These are phyloP conservation scores for Vireo altiloquus DNA, from an alignment of 2,113 vertebrate genomes.

Conservation along the genomic window DNA sequence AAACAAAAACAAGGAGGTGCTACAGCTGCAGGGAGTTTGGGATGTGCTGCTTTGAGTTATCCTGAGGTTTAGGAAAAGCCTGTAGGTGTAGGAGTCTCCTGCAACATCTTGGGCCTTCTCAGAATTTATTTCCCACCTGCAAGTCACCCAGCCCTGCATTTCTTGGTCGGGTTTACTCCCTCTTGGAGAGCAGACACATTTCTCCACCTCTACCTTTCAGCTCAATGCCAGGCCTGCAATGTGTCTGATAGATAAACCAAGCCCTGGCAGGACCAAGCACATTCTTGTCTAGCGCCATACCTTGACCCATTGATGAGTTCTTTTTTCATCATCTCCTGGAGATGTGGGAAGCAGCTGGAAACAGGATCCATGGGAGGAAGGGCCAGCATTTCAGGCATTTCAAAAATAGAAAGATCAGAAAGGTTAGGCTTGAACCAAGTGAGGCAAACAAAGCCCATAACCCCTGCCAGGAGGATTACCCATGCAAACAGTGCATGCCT, in stretches of 20 bases:
- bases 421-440: not conserved
- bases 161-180: not conserved
- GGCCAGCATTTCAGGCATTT: not conserved
- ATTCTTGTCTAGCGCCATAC: not conserved
- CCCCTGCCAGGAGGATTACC: not conserved
- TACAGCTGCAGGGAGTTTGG: not conserved
- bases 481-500: not conserved
- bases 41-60: not conserved
- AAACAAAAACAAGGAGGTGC: not conserved
- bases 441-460: not conserved
- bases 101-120: not conserved
- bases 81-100: not conserved
- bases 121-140: not conserved
- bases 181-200: not conserved
- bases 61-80: not conserved
- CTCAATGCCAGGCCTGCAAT: not conserved
- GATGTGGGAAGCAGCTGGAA: not conserved
- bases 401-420: conserved; percentile 2
- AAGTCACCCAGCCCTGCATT: not conserved
- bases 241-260: not conserved
- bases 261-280: not conserved
- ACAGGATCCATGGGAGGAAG: not conserved
- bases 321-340: not conserved
- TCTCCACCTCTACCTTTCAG: not conserved
- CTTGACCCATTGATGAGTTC: not conserved